A percentile compares a stretch with the other conserved stretches of the same genome.
phyloP scores from a whole-genome alignment of 2,113 vertebrate species.

The Phaetusa simplex region DNA sequence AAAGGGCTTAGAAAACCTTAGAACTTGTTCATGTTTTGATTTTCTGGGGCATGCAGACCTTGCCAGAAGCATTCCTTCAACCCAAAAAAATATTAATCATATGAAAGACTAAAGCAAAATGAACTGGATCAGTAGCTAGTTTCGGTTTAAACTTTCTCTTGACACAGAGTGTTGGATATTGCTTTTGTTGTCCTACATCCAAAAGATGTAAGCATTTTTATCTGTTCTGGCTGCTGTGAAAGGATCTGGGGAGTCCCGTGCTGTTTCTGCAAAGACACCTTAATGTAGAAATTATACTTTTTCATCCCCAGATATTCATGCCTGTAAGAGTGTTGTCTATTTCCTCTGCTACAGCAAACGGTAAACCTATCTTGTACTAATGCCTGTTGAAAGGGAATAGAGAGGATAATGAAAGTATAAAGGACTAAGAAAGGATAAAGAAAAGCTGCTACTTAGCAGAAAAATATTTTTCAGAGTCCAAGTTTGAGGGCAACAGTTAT shows the following conservation, averaged over 20 bases:
- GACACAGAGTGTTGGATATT: not conserved
- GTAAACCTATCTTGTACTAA: not conserved
- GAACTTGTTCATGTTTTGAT: not conserved
- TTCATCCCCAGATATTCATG: not conserved
- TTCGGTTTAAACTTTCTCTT: not conserved
- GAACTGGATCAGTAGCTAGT: not conserved
- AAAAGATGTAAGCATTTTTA: not conserved
- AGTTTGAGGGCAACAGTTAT: not conserved
- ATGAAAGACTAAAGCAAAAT: not conserved
- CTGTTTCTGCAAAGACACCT: not conserved
- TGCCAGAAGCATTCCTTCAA: not conserved
- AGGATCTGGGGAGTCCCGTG: not conserved
- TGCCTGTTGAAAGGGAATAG: not conserved
- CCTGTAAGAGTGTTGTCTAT: not conserved
- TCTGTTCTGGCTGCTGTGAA: not conserved
- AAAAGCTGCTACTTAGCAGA: not conserved
- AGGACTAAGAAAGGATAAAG: not conserved
- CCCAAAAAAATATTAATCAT: not conserved
- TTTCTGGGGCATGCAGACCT: slow-evolving; percentile 11
- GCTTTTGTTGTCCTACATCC: not conserved
- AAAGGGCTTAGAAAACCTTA: not conserved
- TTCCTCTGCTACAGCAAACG: not conserved
- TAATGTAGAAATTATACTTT: not conserved
- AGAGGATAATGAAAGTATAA: not conserved
- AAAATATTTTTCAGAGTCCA: not conserved